These are phyloP conservation scores for Anas platyrhynchos DNA, from an alignment of 2,113 vertebrate genomes.

Conservation along the genomic window DNA sequence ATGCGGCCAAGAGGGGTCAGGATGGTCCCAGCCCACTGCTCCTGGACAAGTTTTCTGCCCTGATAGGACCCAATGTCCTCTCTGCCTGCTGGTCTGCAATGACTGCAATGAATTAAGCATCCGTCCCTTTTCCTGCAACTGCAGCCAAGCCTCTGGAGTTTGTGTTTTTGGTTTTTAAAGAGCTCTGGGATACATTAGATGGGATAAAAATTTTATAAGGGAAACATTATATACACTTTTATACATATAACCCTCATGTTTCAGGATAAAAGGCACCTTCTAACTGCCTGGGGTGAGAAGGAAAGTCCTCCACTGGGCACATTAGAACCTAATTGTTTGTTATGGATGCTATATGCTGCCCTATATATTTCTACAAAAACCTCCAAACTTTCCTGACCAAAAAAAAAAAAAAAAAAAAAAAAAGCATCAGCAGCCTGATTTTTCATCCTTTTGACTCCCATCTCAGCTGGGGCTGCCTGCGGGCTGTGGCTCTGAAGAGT, in stretches of 20 bases:
- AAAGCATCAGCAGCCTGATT: background rate
- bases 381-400: background rate
- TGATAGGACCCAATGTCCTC: background rate
- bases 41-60: rapidly evolving
- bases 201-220: constrained; percentile 49
- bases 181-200: constrained; percentile 49
- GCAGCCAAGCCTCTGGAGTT: background rate
- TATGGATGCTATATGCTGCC: background rate
- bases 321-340: background rate
- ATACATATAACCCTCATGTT: background rate
- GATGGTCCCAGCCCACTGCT: background rate
- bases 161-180: background rate
- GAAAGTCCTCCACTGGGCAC: background rate
- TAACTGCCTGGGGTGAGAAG: constrained; percentile 2
- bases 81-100: rapidly evolving
- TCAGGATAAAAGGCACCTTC: constrained; percentile 20
- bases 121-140: background rate
- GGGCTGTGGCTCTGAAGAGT: background rate
- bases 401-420: background rate
- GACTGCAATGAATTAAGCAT: background rate
- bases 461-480: background rate
- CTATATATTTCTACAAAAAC: background rate
- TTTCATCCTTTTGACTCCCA: background rate
- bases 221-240: background rate
- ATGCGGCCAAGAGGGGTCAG: rapidly evolving